Percentiles rank a stretch among this genome's conserved stretches.
phyloP scores from a whole-genome alignment of 2,797 vertebrate species.

The Epinephelus coioides region DNA sequence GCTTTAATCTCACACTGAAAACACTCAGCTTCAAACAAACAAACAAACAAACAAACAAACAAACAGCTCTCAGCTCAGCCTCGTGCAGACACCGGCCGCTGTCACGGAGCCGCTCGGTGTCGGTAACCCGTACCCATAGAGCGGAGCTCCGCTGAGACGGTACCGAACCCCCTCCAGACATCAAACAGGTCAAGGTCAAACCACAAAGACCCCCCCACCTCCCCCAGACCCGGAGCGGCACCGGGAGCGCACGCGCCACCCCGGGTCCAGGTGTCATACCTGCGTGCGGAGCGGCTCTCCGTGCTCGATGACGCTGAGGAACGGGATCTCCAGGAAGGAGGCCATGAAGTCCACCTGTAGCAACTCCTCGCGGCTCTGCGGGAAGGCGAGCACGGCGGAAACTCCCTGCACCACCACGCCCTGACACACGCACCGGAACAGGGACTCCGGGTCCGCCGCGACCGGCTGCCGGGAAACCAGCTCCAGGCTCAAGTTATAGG shows the following conservation, averaged over 20 bases:
- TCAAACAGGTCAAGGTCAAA: not conserved
- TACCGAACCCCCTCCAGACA: not conserved
- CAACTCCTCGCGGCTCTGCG: conserved; percentile 90
- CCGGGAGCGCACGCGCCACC: not conserved
- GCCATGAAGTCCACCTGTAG: conserved; percentile 92
- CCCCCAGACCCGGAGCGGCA: not conserved
- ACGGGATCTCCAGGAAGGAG: conserved; percentile 89
- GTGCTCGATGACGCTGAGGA: conserved; percentile 90
- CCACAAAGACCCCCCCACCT: not conserved
- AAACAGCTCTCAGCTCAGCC: too few species aligned
- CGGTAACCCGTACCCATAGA: too few species aligned
- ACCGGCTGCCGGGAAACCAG: conserved; percentile 83
- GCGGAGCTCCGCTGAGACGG: too few species aligned
- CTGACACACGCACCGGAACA: conserved; percentile 89
- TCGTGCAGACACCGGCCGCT: too few species aligned
- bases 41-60: too few species aligned
- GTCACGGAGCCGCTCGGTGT: too few species aligned
- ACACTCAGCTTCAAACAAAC: too few species aligned
- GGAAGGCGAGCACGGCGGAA: conserved; percentile 91
- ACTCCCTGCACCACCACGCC: conserved; percentile 89
- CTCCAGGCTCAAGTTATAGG: conserved; percentile 91
- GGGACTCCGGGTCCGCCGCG: conserved; percentile 89
- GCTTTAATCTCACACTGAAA: too few species aligned
- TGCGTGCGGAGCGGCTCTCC: conserved; percentile 87
- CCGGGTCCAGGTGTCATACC: conserved; percentile 79